Evolutionary conservation across 2,888 invertebrate genomes (phyloP), one percentile per base, ranked within the genome.

Genomic region (Drosophila percnosoma): DNA sequence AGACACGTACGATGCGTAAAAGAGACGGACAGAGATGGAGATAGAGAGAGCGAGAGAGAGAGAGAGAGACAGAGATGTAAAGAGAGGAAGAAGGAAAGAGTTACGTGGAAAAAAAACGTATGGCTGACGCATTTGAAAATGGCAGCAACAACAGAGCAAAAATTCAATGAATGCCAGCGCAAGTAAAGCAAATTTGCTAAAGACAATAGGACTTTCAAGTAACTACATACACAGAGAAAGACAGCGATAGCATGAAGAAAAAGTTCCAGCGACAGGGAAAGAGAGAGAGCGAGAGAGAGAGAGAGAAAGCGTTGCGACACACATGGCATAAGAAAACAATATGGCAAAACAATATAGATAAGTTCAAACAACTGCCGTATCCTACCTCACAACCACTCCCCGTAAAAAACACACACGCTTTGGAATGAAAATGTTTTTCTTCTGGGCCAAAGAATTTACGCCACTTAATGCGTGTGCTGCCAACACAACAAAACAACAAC

Each of bases 281-380:
- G 58, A 54, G 48, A 24, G 34, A 51, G 52, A 24, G 34, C 31
- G 55, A 45, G 10, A 1, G 49, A 27, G 18, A 18, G 62, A 13
- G 55, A 53, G 36, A 40, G 62, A 51, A 36, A 40, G 58, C n/a
- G 52, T 52, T 71, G 83, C 63, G 71, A 86, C 89, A 83, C 89
- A 89, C 83, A 89, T 79, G 76, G 85, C 88, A 89, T 83, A 90
- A 75, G 86, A 87, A 85, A 90, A 90, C 88, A 90, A 87, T 87
- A 87, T 90, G 90, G 86, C 88, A 88, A 87, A 88, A 87, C 90
- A 87, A 87, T 90, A 90, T 90, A 87, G 86, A 90, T 90, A 90
- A 90, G 86, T 87, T 87, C 90, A 90, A 87, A 78, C 88, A 87
- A 87, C 83, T 82, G 80, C 75, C 87, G 67, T 61, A 59, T 57